Percentiles rank a stretch among this genome's conserved stretches.
Evolutionary conservation across 2,797 vertebrate species (phyloP).

Genomic region (Chaunax sp.): DNA sequence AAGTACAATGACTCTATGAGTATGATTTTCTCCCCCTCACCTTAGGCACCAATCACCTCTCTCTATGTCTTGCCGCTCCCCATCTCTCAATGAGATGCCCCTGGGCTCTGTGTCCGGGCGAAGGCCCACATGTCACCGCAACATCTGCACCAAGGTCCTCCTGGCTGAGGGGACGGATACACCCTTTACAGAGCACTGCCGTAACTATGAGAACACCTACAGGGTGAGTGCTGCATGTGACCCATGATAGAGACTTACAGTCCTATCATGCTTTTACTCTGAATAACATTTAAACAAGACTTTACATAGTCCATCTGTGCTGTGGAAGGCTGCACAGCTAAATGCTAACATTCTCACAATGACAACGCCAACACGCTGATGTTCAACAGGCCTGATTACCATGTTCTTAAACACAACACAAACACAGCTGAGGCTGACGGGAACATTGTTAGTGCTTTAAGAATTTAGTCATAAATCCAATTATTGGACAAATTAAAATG

Average conservation of each 20-base stretch:
- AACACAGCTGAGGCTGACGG: too few species aligned
- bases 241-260: background rate
- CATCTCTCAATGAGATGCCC: conserved; percentile 84
- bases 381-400: too few species aligned
- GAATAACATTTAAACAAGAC: background rate
- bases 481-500: too few species aligned
- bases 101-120: conserved; percentile 78
- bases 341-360: too few species aligned
- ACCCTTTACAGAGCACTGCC: conserved; percentile 91
- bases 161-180: conserved; percentile 89
- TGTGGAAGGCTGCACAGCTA: too few species aligned
- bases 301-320: background rate
- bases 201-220: conserved; percentile 89
- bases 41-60: conserved; percentile 83
- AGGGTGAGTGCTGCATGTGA: conserved; percentile 78
- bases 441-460: too few species aligned
- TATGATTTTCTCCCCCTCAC: background rate
- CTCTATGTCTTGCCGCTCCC: conserved; percentile 80
- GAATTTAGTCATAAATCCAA: too few species aligned
- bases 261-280: background rate
- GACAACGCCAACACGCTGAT: background rate
- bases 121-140: conserved; percentile 87
- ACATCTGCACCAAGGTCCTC: conserved; percentile 94
- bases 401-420: too few species aligned
- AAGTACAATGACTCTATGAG: too few species aligned